These are phyloP conservation scores for Porites lobata DNA, from an alignment of 92 coral and sea anemone species.

Conservation along the genomic window DNA sequence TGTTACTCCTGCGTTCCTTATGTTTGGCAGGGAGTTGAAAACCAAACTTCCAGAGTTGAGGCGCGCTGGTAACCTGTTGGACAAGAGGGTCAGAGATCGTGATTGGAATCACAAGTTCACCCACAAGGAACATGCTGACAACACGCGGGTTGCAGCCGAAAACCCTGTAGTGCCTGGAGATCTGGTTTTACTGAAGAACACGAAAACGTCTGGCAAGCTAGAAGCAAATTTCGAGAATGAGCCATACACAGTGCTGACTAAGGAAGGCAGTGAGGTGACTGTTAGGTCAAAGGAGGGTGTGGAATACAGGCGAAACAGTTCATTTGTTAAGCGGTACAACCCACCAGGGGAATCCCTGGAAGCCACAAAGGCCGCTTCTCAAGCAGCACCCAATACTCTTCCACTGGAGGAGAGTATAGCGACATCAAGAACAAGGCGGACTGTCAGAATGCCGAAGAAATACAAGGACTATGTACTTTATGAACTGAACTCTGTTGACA, in stretches of 20 bases:
- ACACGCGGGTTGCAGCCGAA: slow-evolving; percentile 1
- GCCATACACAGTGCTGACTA: slow-evolving; percentile 68
- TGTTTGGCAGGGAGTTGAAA: slow-evolving; percentile 1
- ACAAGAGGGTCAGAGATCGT: slow-evolving; percentile 45
- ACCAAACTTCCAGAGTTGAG: too few relatives aligned
- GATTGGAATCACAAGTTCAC: slow-evolving; percentile 58
- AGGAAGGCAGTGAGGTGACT: not conserved
- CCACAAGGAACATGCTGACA: slow-evolving; percentile 39
- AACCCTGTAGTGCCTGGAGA: slow-evolving; percentile 55
- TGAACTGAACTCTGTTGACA: slow-evolving; percentile 43
- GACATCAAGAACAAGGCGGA: too few relatives aligned
- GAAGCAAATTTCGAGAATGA: slow-evolving; percentile 34
- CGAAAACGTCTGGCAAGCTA: slow-evolving; percentile 58
- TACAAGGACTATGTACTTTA: slow-evolving; percentile 68
- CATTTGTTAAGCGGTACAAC: too few relatives aligned
- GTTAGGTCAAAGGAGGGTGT: too few relatives aligned
- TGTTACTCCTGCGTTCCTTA: slow-evolving; percentile 52
- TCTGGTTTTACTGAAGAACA: slow-evolving; percentile 55
- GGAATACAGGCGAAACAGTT: too few relatives aligned
- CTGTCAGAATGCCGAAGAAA: not conserved
- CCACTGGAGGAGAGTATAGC: too few relatives aligned
- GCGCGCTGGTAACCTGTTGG: not conserved
- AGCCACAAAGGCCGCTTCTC: too few relatives aligned
- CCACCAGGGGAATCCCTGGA: too few relatives aligned
- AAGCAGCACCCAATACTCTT: too few relatives aligned